Conservation (phyloP, 2,888 invertebrate genomes). For the Anarsia innoxiella region DNA sequence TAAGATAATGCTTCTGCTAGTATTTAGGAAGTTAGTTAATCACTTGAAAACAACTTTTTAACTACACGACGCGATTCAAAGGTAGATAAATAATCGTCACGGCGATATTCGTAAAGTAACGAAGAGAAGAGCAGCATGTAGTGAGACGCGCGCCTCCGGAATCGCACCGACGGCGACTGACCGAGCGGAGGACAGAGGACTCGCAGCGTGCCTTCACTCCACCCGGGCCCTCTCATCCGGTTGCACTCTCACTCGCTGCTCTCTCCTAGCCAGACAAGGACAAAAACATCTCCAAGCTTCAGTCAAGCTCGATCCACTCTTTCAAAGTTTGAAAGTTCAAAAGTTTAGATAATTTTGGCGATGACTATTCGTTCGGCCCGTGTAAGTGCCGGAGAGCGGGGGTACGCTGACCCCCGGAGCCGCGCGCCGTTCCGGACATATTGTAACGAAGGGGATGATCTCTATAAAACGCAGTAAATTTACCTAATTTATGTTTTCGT, state of each 20-base stretch:
- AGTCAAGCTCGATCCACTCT: conserved; percentile 41
- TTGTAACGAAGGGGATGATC: conserved; percentile 70
- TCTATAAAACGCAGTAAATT: conserved; percentile 63
- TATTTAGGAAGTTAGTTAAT: too few relatives aligned
- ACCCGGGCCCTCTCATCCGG: conserved; percentile 31
- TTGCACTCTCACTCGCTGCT: conserved; percentile 27
- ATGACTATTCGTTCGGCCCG: conserved; percentile 48
- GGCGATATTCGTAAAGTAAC: conserved; percentile 54
- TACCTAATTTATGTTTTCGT: conserved; percentile 72
- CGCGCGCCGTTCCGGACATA: conserved; percentile 67
- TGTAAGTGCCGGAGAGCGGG: conserved; percentile 53
- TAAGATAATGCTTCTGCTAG: too few relatives aligned
- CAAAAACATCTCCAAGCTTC: conserved; percentile 29
- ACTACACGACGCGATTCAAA: conserved; percentile 66
- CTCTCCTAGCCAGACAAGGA: conserved; percentile 47
- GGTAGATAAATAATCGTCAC: conserved; percentile 52
- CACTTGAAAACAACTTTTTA: too few relatives aligned
- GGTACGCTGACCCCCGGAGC: conserved; percentile 52
- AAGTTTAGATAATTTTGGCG: conserved; percentile 70
- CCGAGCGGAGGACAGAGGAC: conserved; percentile 12
- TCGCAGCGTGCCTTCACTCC: conserved; percentile 20
- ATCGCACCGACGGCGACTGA: conserved; percentile 61
- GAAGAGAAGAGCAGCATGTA: conserved; percentile 29
- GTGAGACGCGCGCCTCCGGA: conserved; percentile 54
- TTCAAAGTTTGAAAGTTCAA: conserved; percentile 70